These are phyloP conservation scores for Coelinius sp. DNA, from an alignment of 2,888 invertebrate genomes.

Conservation along the genomic window DNA sequence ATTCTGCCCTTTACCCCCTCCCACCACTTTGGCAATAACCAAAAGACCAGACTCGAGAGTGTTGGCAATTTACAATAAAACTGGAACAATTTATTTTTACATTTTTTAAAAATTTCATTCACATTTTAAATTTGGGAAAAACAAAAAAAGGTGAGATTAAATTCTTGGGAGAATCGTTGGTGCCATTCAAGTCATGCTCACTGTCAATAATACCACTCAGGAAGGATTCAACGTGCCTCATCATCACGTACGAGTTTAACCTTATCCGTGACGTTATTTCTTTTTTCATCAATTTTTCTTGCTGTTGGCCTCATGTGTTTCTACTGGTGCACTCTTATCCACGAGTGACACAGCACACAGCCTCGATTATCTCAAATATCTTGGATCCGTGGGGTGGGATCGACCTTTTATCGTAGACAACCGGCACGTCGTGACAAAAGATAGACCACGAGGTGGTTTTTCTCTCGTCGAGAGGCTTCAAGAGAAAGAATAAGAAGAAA, in stretches of 20 bases:
- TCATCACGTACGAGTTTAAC: conserved; percentile 15
- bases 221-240: conserved; percentile 3
- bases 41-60: not conserved
- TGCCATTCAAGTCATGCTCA: conserved; percentile 22
- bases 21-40: not conserved
- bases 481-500: not conserved
- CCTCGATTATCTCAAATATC: conserved; percentile 14
- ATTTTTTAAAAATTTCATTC: not conserved
- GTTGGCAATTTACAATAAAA: not conserved
- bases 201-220: conserved; percentile 17
- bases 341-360: conserved; percentile 17
- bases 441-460: not conserved
- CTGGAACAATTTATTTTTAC: not conserved
- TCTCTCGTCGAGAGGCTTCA: not conserved
- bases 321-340: conserved; percentile 7
- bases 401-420: conserved; percentile 25
- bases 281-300: not conserved
- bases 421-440: conserved; percentile 14
- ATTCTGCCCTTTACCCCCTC: not conserved
- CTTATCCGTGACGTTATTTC: not conserved
- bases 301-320: not conserved
- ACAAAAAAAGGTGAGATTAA: not conserved
- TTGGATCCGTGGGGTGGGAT: conserved; percentile 29
- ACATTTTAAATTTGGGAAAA: not conserved
- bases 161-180: not conserved